Evolutionary conservation across 1,140 invertebrate genomes (phyloP).

Genomic region (Achatina immaculata): DNA sequence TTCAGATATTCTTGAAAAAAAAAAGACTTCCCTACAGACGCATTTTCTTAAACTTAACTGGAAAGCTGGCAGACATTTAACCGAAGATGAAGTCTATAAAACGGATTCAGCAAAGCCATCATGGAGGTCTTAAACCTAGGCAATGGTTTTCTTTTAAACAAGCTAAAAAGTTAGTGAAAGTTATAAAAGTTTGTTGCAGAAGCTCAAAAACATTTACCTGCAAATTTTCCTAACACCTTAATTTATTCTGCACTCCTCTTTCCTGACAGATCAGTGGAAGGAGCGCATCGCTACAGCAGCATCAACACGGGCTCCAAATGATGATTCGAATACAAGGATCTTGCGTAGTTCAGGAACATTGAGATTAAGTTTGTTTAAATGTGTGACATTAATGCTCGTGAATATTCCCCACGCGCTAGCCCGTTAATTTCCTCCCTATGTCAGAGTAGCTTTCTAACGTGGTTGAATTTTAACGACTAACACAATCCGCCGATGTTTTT

Average conservation of each 20-base stretch:
- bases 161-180: too few species aligned
- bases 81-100: too few species aligned
- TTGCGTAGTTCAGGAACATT: background rate
- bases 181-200: background rate
- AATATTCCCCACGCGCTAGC: constrained; percentile 2
- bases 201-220: background rate
- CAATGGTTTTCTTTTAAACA: too few species aligned
- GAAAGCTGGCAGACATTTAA: too few species aligned
- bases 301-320: background rate
- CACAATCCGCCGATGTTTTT: background rate
- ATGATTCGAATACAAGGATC: background rate
- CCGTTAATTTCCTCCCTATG: background rate
- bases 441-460: constrained; percentile 2
- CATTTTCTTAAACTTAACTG: too few species aligned
- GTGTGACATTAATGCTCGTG: constrained; percentile 9
- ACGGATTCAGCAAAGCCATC: too few species aligned
- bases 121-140: too few species aligned
- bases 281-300: background rate
- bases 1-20: too few species aligned
- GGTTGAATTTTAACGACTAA: constrained; percentile 10
- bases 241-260: background rate
- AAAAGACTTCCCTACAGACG: too few species aligned
- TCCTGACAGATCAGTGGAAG: background rate
- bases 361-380: background rate
- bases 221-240: background rate